Evolutionary conservation across 2,888 invertebrate species (phyloP).

Genomic region (Ommatoiulus sabulosus): DNA sequence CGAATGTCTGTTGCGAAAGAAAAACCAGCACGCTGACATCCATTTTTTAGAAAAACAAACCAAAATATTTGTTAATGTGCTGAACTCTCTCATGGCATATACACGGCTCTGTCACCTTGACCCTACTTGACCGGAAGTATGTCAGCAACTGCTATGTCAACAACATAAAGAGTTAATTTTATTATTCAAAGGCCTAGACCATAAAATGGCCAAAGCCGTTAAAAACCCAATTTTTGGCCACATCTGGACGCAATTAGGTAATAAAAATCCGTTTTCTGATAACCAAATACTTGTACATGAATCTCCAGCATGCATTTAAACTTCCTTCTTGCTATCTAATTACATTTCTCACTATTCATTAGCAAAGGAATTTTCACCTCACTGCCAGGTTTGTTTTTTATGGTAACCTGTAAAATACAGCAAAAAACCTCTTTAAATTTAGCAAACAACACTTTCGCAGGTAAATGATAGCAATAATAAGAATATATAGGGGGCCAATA

Average conservation of each 20-base stretch:
- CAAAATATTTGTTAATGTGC: no score
- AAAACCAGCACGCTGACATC: no score
- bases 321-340: neutral
- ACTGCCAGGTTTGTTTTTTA: neutral
- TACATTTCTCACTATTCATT: constrained; percentile 13
- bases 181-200: constrained; percentile 9
- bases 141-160: no score
- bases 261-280: constrained; percentile 36
- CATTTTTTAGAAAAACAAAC: no score
- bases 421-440: neutral
- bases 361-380: constrained; percentile 40
- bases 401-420: neutral
- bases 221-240: neutral
- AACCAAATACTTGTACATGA: no score
- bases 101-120: no score
- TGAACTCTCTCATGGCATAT: no score
- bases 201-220: constrained; percentile 1
- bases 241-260: neutral
- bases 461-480: neutral
- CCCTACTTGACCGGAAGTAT: no score
- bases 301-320: constrained; percentile 30
- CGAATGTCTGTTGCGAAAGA: no score
- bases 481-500: neutral
- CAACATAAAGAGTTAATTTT: no score
- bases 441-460: neutral